Evolutionary conservation across 2,888 invertebrate species (phyloP), one percentile per base, ranked within the genome.

Genomic region (Cryptocephalus primarius): DNA sequence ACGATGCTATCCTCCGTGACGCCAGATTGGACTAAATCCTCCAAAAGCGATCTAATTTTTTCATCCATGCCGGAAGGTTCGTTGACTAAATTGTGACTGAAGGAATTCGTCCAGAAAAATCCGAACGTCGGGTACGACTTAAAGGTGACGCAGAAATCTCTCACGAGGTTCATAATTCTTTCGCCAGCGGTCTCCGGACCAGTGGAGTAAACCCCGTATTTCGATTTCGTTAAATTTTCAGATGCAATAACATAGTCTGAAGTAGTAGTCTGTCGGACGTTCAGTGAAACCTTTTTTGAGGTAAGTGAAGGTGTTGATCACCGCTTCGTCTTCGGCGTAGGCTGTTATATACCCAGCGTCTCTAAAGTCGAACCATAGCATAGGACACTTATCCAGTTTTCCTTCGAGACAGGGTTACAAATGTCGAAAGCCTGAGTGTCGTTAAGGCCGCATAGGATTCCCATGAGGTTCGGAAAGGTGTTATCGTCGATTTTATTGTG

Each of bases 391-490:
- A 58, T 91, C 88, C 44, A 83, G 76, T 63, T 75, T 74, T 44
- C n/a, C n/a, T n/a, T n/a, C n/a, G n/a, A n/a, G n/a, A n/a, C n/a
- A n/a, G 76, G 74, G 31, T 71, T 65, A 53, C 76, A 75, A 42
- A 71, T 63, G 1, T 65, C 57, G 33, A 75, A 68, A 10, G 79
- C 68, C 32, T 73, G 61, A 0, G 42, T 38, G 41, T 42, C n/a
- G 66, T 62, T 52, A 75, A 75, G 1, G 1, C 92, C 93, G 0
- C 85, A 82, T 9, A 88, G 72, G 40, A 86, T 74, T 0, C 91
- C 88, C 78, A 92, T 85, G 42, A 94, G 66, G 68, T 94, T 95
- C 0, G 93, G 90, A 60, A 88, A 89, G 0, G 92, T 92, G 60
- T 93, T 93, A 61, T 92, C 92, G 2, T 82, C 90, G 54, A 88